A percentile compares a stretch with the other conserved stretches of the same genome.
Conservation (phyloP, 2,797 vertebrate genomes). For the Tympanoctomys barrerae region DNA sequence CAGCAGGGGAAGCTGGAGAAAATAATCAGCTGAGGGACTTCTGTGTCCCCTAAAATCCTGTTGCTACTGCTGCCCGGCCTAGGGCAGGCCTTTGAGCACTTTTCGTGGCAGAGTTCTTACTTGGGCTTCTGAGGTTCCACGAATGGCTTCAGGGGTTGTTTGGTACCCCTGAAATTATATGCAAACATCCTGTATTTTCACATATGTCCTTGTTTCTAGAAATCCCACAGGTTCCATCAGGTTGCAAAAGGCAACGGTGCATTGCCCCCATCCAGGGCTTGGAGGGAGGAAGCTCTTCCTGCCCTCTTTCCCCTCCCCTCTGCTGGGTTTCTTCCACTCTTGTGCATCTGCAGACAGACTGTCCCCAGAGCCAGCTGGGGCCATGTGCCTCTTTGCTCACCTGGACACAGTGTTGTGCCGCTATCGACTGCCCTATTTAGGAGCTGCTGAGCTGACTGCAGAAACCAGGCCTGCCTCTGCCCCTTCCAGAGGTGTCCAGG, state of each 20-base stretch:
- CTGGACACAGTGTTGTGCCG: conserved; percentile 63
- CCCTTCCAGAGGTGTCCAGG: conserved; percentile 17
- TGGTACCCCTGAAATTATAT: not conserved
- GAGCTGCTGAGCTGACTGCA: conserved; percentile 62
- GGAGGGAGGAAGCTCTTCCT: not conserved
- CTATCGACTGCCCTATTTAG: conserved; percentile 86
- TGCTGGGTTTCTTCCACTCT: conserved; percentile 64
- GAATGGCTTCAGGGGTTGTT: not conserved
- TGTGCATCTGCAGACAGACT: conserved; percentile 21
- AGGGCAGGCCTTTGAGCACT: not conserved
- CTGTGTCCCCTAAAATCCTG: not conserved
- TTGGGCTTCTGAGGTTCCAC: not conserved
- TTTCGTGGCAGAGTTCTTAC: not conserved
- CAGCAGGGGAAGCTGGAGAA: not conserved
- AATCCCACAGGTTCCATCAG: not conserved
- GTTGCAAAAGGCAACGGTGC: not conserved
- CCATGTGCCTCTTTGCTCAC: conserved; percentile 62
- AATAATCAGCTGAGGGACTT: not conserved
- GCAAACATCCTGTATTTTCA: not conserved
- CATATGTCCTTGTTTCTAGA: conserved; percentile 2
- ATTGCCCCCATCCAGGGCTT: not conserved
- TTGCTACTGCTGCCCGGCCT: conserved; percentile 21
- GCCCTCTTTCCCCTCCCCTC: not conserved
- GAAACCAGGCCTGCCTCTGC: conserved; percentile 26
- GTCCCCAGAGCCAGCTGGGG: conserved; percentile 60